Conservation (phyloP, 2,113 vertebrate species). For the Notiomystis cincta region DNA sequence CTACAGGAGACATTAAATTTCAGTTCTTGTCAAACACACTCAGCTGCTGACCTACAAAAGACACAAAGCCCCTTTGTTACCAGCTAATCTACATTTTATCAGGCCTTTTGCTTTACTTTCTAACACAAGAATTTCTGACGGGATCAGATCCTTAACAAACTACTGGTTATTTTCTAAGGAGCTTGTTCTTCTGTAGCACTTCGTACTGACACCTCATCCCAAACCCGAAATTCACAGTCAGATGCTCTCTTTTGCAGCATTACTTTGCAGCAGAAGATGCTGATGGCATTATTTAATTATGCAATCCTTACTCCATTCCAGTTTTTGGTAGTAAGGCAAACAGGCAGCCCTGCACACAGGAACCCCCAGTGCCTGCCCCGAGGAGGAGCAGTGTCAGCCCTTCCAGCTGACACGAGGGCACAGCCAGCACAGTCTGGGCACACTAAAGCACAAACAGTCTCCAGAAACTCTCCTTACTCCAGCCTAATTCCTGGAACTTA, state of each 20-base stretch:
- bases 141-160: slow-evolving; percentile 1
- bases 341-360: neutral
- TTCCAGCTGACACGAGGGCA: neutral
- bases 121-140: neutral
- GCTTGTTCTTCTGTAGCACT: neutral
- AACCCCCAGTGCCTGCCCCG: neutral
- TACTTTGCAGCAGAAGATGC: neutral
- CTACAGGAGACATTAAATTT: slow-evolving; percentile 58
- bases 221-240: neutral
- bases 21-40: slow-evolving; percentile 58
- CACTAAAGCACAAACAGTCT: neutral
- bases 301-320: neutral
- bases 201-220: accelerated
- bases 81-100: slow-evolving; percentile 58
- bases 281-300: neutral
- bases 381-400: neutral
- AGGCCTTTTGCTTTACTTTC: slow-evolving; percentile 32
- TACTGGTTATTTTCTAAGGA: neutral
- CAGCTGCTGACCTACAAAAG: slow-evolving; percentile 61
- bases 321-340: neutral
- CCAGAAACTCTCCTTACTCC: neutral
- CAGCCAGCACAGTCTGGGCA: neutral
- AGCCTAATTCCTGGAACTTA: neutral
- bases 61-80: slow-evolving; percentile 58
- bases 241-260: neutral